A percentile compares a stretch with the other conserved stretches of the same genome.
Evolutionary conservation across 2,797 vertebrate genomes (phyloP).

Genomic region (Alcedo quadribrachys): DNA sequence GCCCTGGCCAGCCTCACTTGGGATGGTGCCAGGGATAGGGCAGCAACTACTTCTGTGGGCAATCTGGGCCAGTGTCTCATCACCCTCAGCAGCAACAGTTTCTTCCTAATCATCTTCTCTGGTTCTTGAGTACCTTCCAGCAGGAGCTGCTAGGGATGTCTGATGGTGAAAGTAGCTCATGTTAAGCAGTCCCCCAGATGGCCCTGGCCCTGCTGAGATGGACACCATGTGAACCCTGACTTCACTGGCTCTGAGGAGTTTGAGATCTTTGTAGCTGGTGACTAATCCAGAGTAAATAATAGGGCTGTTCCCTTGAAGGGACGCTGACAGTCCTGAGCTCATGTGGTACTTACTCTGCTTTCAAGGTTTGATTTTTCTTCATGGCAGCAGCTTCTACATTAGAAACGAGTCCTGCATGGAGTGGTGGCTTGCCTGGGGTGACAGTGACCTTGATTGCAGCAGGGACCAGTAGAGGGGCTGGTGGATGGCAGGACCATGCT

Average conservation of each 20-base stretch:
- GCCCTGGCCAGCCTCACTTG: not conserved
- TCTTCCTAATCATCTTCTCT: not conserved
- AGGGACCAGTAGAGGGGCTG: not conserved
- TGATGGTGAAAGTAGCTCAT: rapidly evolving
- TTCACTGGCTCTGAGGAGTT: rapidly evolving
- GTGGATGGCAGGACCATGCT: rapidly evolving
- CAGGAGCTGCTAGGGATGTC: rapidly evolving
- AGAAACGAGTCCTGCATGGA: rapidly evolving
- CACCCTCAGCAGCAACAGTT: not conserved
- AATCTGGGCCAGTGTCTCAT: not conserved
- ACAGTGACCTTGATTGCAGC: rapidly evolving
- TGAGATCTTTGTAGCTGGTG: rapidly evolving
- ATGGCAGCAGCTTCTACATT: rapidly evolving
- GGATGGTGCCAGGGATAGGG: not conserved
- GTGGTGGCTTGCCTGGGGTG: rapidly evolving
- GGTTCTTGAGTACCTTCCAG: not conserved
- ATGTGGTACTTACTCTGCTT: rapidly evolving
- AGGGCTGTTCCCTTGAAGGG: not conserved
- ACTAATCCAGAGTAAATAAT: not conserved
- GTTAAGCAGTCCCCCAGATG: rapidly evolving
- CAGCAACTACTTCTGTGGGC: not conserved
- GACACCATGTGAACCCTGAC: rapidly evolving
- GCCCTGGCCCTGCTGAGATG: rapidly evolving
- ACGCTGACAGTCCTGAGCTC: rapidly evolving
- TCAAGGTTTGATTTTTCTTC: not conserved